Percentiles rank a stretch among this genome's conserved stretches.
These are phyloP conservation scores for Heliothis peltigera DNA, from an alignment of 2,888 invertebrate genomes.

Conservation along the genomic window DNA sequence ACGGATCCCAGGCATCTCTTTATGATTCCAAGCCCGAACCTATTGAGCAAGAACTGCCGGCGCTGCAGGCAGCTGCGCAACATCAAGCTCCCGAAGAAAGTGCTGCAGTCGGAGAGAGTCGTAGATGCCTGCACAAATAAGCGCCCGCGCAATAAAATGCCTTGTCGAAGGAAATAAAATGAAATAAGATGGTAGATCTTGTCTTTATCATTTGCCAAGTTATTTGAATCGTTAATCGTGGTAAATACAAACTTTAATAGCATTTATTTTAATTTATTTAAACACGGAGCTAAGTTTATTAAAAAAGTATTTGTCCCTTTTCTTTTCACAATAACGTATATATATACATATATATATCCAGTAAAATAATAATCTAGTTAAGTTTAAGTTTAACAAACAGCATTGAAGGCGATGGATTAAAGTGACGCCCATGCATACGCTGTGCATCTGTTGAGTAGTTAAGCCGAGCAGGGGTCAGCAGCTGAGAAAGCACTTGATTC, in stretches of 20 bases:
- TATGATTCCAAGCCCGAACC: background rate
- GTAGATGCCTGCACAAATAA: constrained; percentile 2
- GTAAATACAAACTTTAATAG: constrained; percentile 28
- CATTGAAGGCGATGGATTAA: constrained; percentile 10
- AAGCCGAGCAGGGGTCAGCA: constrained; percentile 71
- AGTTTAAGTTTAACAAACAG: background rate
- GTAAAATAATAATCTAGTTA: no score
- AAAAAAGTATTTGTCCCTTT: no score
- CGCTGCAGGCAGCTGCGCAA: constrained; percentile 16
- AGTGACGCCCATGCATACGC: constrained; percentile 18
- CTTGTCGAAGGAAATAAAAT: constrained; percentile 21
- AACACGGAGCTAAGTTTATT: background rate
- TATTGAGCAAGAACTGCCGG: constrained; percentile 4
- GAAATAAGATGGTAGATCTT: background rate
- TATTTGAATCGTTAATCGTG: constrained; percentile 36
- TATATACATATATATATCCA: no score
- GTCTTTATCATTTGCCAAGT: constrained; percentile 11
- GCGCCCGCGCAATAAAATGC: background rate
- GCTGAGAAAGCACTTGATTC: constrained; percentile 86
- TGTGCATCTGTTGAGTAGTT: constrained; percentile 51
- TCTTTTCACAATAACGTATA: no score
- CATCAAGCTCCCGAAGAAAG: constrained; percentile 38
- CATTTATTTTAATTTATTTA: constrained; percentile 8
- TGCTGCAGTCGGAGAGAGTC: constrained; percentile 47
- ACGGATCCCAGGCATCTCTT: background rate